phyloP scores from a whole-genome alignment of 2,113 vertebrate species.

The Anolis carolinensis region DNA sequence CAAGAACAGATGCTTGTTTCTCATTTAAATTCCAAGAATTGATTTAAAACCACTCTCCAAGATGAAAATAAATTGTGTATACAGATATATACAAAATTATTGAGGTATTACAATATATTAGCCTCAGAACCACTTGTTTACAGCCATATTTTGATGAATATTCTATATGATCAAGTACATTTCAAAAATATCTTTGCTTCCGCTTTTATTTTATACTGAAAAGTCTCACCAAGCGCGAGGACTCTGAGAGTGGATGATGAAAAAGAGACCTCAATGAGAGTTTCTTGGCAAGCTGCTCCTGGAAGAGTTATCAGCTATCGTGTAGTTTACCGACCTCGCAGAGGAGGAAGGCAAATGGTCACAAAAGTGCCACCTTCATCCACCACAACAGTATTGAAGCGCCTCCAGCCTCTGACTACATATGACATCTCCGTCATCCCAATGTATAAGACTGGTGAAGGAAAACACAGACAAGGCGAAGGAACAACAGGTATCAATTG shows the following conservation, averaged over 20 bases:
- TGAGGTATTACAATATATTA: too few species aligned
- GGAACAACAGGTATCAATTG: slow-evolving; percentile 91
- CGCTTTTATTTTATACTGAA: slow-evolving; percentile 57
- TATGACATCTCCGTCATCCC: slow-evolving; percentile 89
- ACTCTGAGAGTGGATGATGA: slow-evolving; percentile 84
- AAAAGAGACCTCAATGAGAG: slow-evolving; percentile 88
- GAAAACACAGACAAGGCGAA: slow-evolving; percentile 93
- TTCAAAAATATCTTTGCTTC: slow-evolving; percentile 1
- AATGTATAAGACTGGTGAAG: slow-evolving; percentile 88
- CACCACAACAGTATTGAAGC: slow-evolving; percentile 82
- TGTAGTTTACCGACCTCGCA: slow-evolving; percentile 80
- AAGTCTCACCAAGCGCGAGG: slow-evolving; percentile 83
- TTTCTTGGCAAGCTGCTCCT: slow-evolving; percentile 85
- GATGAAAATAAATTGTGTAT: neutral
- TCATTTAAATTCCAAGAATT: neutral
- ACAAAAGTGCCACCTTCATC: slow-evolving; percentile 77
- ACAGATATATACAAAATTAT: neutral
- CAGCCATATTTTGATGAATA: slow-evolving; percentile 7
- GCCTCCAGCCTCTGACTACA: slow-evolving; percentile 84
- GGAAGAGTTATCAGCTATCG: slow-evolving; percentile 87
- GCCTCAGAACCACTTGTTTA: neutral
- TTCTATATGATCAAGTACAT: slow-evolving; percentile 45
- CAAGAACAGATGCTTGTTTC: neutral
- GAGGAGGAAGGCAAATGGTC: slow-evolving; percentile 80
- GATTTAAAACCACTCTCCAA: neutral